phyloP scores from a whole-genome alignment of 2,113 vertebrate species.

The Lipotes vexillifer region DNA sequence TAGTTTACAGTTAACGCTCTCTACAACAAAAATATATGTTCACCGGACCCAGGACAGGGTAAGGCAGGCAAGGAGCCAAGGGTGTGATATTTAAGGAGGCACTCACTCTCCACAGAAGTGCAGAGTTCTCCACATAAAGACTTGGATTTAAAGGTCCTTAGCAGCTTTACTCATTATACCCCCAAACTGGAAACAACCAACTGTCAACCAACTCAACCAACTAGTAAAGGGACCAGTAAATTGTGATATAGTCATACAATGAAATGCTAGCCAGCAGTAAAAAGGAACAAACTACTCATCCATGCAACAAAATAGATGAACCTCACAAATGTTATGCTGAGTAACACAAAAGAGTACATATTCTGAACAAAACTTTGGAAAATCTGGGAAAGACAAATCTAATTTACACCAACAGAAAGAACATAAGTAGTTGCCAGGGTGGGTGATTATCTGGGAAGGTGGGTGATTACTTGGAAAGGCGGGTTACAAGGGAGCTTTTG shows the following conservation, averaged over 20 bases:
- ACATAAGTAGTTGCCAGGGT: no score
- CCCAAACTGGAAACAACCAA: neutral
- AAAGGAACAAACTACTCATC: neutral
- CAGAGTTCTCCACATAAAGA: neutral
- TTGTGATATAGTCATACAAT: neutral
- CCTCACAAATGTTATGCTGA: no score
- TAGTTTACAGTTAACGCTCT: neutral
- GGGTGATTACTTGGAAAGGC: no score
- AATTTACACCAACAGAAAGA: neutral
- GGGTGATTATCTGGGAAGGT: neutral
- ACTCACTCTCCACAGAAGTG: neutral
- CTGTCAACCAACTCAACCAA: neutral
- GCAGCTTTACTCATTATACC: neutral
- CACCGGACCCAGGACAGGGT: neutral
- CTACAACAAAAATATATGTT: neutral
- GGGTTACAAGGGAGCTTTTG: neutral
- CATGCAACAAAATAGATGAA: neutral
- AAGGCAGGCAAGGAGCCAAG: neutral
- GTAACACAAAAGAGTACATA: no score
- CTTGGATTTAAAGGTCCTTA: neutral
- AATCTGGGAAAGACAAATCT: neutral
- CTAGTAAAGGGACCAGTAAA: neutral
- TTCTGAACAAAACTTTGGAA: neutral
- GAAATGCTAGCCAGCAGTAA: neutral
- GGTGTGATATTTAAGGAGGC: neutral